Percentiles rank a stretch among this genome's conserved stretches.
phyloP scores from a whole-genome alignment of 2,113 vertebrate species.

The Pedionomus torquatus region DNA sequence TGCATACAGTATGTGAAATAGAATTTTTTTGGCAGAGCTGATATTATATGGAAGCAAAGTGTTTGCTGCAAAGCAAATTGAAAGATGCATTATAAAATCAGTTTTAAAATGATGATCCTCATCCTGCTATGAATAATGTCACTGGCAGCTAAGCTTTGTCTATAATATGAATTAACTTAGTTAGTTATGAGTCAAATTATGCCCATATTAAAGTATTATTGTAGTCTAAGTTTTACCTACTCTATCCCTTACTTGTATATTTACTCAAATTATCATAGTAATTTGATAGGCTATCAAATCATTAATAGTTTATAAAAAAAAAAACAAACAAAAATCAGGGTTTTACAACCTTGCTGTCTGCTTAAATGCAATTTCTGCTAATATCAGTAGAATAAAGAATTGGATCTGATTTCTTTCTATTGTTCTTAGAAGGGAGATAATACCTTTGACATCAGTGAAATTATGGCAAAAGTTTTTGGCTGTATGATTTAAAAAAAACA shows the following conservation, averaged over 20 bases:
- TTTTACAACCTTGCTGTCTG: neutral
- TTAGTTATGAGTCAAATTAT: neutral
- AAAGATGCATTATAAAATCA: neutral
- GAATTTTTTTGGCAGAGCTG: neutral
- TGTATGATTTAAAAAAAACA: neutral
- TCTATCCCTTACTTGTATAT: neutral
- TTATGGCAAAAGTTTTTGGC: neutral
- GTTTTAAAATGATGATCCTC: neutral
- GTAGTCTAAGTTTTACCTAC: neutral
- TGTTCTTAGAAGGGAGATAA: neutral
- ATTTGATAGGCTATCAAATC: neutral
- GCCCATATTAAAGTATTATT: neutral
- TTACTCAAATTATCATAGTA: neutral
- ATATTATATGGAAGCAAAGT: neutral
- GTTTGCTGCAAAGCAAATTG: neutral
- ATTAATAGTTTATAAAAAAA: neutral
- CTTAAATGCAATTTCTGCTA: neutral
- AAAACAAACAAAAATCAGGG: neutral
- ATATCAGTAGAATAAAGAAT: neutral
- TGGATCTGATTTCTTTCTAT: neutral
- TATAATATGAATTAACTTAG: neutral
- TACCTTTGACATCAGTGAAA: neutral
- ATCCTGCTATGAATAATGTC: neutral
- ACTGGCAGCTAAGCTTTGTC: neutral
- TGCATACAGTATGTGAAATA: conserved; percentile 7